A percentile compares a stretch with the other conserved stretches of the same genome.
phyloP scores from a whole-genome alignment of 2,797 vertebrate genomes.

The Chromobotia macracanthus region DNA sequence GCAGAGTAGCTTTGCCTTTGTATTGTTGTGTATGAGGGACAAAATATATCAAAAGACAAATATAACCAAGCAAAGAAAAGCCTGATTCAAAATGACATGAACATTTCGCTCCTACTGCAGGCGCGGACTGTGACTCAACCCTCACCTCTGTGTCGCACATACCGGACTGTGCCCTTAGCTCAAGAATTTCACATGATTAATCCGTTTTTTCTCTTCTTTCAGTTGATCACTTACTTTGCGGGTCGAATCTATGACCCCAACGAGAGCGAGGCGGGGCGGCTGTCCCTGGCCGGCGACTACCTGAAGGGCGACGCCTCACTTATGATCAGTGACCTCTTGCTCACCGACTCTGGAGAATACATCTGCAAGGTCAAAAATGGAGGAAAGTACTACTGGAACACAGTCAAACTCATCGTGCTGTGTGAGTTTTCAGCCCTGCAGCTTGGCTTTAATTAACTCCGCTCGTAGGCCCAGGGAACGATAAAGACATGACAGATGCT shows the following conservation, averaged over 20 bases:
- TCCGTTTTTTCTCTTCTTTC: conserved; percentile 20
- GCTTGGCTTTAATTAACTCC: conserved; percentile 38
- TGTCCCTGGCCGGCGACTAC: conserved; percentile 88
- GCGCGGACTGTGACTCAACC: conserved; percentile 25
- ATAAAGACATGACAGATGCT: conserved; percentile 47
- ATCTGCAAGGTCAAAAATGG: conserved; percentile 93
- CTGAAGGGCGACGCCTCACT: conserved; percentile 88
- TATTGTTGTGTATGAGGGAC: conserved; percentile 26
- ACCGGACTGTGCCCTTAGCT: background rate
- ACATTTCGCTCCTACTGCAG: conserved; percentile 30
- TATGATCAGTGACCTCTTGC: conserved; percentile 84
- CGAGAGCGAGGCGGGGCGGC: conserved; percentile 79
- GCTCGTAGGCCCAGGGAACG: conserved; percentile 9
- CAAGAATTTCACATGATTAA: background rate
- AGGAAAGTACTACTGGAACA: conserved; percentile 86
- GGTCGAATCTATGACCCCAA: conserved; percentile 83
- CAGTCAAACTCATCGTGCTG: conserved; percentile 85
- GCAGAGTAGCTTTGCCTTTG: background rate
- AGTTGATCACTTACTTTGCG: conserved; percentile 91
- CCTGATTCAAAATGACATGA: conserved; percentile 42
- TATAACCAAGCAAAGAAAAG: conserved; percentile 3
- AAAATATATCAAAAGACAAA: conserved; percentile 29
- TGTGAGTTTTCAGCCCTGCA: conserved; percentile 71
- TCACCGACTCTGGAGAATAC: conserved; percentile 88
- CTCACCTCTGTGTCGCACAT: conserved; percentile 3